A percentile compares a stretch with the other conserved stretches of the same genome.
phyloP scores from a whole-genome alignment of 2,113 vertebrate species.

The Panurus biarmicus region DNA sequence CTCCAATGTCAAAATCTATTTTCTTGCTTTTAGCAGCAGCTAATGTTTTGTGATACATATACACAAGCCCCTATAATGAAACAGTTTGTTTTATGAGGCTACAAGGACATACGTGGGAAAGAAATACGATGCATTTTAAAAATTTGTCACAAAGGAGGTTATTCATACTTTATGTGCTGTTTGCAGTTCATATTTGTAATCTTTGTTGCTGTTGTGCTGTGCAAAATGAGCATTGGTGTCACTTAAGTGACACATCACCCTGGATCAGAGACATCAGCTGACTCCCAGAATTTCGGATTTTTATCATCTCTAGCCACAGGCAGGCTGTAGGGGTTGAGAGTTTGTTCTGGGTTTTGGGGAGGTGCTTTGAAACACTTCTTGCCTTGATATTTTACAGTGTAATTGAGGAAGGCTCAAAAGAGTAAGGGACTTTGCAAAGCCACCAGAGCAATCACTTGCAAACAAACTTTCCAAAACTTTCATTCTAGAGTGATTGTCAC shows the following conservation, averaged over 20 bases:
- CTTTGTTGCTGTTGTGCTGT: not conserved
- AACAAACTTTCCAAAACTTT: not conserved
- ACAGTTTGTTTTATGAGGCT: slow-evolving; percentile 54
- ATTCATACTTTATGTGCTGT: slow-evolving; percentile 38
- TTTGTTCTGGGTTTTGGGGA: not conserved
- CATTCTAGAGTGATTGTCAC: not conserved
- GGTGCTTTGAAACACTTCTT: not conserved
- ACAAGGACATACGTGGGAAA: slow-evolving; percentile 47
- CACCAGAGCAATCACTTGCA: not conserved
- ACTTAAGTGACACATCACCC: not conserved
- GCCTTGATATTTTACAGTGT: not conserved
- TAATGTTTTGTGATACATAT: slow-evolving; percentile 58
- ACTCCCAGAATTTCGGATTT: not conserved
- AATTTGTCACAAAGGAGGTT: not conserved
- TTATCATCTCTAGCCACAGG: not conserved
- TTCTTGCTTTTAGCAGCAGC: slow-evolving; percentile 66
- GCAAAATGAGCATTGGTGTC: not conserved
- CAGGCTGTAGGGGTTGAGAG: not conserved
- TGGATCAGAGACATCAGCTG: not conserved
- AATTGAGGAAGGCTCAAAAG: not conserved
- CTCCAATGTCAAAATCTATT: slow-evolving; percentile 62
- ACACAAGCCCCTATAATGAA: slow-evolving; percentile 53
- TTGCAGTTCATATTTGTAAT: not conserved
- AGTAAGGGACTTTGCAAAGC: not conserved
- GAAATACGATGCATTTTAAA: slow-evolving; percentile 23